Conservation (phyloP, 2,888 invertebrate species). For the Acronicta alni region DNA sequence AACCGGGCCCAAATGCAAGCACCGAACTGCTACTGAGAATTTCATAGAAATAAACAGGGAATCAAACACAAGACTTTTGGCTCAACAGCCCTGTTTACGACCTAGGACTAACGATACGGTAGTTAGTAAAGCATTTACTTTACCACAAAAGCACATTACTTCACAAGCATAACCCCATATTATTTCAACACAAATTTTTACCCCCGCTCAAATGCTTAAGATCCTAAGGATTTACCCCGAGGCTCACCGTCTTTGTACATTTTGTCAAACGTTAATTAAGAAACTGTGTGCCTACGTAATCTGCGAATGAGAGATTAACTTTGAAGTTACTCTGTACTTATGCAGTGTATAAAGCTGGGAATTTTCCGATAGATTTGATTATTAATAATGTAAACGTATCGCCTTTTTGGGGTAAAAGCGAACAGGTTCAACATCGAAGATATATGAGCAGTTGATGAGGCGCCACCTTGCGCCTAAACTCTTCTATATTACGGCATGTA, state of each 20-base stretch:
- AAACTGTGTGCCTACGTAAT: constrained; percentile 54
- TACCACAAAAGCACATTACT: constrained; percentile 23
- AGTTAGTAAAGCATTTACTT: constrained; percentile 7
- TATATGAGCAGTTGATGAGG: no score
- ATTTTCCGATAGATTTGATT: constrained; percentile 8
- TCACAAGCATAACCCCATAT: constrained; percentile 1
- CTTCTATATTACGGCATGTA: no score
- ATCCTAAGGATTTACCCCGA: constrained; percentile 30
- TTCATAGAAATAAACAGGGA: no score
- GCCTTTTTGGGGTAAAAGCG: not conserved
- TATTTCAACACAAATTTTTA: constrained; percentile 38
- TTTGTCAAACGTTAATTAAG: constrained; percentile 70
- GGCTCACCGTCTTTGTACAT: constrained; percentile 59
- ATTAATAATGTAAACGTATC: constrained; percentile 20
- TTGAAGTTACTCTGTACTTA: constrained; percentile 41
- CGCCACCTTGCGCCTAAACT: no score
- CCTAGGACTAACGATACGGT: no score
- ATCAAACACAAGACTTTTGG: no score
- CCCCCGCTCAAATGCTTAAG: constrained; percentile 41
- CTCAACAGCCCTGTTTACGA: no score
- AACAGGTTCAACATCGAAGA: not conserved
- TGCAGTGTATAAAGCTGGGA: constrained; percentile 5
- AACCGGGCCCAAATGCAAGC: no score
- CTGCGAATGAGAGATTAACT: constrained; percentile 52
- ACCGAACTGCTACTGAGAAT: no score